Conservation (phyloP, 2,888 invertebrate genomes). For the Harpagoxenus sublaevis region DNA sequence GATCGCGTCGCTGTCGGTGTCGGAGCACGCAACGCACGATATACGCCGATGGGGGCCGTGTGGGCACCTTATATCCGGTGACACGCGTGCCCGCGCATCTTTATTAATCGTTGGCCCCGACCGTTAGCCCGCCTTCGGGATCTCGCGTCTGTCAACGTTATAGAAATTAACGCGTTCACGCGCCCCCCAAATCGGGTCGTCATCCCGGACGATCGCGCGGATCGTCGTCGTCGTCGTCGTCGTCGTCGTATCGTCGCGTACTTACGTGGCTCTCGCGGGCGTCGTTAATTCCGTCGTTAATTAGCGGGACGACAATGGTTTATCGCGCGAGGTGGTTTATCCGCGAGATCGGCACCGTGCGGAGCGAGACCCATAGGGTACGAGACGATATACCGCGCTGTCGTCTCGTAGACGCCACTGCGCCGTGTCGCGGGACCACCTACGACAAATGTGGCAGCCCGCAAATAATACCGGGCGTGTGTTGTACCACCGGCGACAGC, state of each 20-base stretch:
- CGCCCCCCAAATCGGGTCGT: background rate
- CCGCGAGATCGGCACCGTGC: background rate
- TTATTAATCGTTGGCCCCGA: constrained; percentile 83
- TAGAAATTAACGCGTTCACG: constrained; percentile 61
- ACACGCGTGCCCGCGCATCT: constrained; percentile 85
- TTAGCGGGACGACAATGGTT: constrained; percentile 16
- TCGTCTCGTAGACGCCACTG: constrained; percentile 74
- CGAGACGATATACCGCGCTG: constrained; percentile 36
- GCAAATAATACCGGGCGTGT: constrained; percentile 82
- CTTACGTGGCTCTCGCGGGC: background rate
- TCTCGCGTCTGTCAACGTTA: constrained; percentile 68
- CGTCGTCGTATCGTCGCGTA: too few species aligned
- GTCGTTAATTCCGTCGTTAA: constrained; percentile 24
- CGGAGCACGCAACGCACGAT: constrained; percentile 63
- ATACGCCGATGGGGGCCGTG: constrained; percentile 71
- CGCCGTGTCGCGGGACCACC: constrained; percentile 79
- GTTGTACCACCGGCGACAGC: constrained; percentile 80
- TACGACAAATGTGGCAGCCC: constrained; percentile 84
- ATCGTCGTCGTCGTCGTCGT: too few species aligned
- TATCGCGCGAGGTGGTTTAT: constrained; percentile 19
- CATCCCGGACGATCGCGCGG: too few species aligned
- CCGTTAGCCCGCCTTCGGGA: constrained; percentile 78
- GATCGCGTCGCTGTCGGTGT: constrained; percentile 44
- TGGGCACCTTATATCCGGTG: constrained; percentile 84
- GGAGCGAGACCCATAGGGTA: constrained; percentile 44